phyloP scores from a whole-genome alignment of 1,140 invertebrate genomes.

The Drosophila nigrodunni region DNA sequence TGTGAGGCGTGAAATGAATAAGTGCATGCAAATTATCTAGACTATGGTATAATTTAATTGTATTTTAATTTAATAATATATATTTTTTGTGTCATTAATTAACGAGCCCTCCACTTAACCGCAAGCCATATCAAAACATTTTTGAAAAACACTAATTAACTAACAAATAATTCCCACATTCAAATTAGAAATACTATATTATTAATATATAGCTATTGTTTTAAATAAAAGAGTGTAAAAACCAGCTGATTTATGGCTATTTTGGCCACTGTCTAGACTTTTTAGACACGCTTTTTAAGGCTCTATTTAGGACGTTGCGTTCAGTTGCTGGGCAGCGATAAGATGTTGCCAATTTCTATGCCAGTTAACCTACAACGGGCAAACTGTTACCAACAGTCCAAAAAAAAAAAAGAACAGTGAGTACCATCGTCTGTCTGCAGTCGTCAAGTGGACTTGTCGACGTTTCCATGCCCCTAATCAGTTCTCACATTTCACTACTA shows the following conservation, averaged over 20 bases:
- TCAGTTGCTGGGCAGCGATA: slow-evolving; percentile 60
- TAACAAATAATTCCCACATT: not conserved
- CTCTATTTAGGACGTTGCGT: slow-evolving; percentile 17
- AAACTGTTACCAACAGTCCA: slow-evolving; percentile 1
- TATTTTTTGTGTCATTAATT: slow-evolving; percentile 18
- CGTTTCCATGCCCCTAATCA: slow-evolving; percentile 20
- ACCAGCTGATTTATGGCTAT: not conserved
- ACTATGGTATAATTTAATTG: slow-evolving; percentile 29
- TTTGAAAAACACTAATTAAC: not conserved
- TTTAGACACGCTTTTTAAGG: slow-evolving; percentile 23
- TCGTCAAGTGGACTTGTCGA: slow-evolving; percentile 26
- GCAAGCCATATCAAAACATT: not conserved
- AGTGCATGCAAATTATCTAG: slow-evolving; percentile 40
- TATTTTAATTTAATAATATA: slow-evolving; percentile 18
- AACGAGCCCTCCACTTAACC: slow-evolving; percentile 3
- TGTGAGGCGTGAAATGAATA: slow-evolving; percentile 29
- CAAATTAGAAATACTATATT: not conserved
- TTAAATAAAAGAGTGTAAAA: not conserved
- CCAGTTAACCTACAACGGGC: slow-evolving; percentile 4
- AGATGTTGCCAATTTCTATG: slow-evolving; percentile 39
- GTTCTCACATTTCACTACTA: slow-evolving; percentile 12
- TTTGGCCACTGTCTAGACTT: slow-evolving; percentile 2
- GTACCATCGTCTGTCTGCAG: slow-evolving; percentile 14
- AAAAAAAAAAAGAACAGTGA: not conserved
- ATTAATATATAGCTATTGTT: not conserved